These are phyloP conservation scores for Drosophila seclusa DNA, from an alignment of 2,888 invertebrate species.

Conservation along the genomic window DNA sequence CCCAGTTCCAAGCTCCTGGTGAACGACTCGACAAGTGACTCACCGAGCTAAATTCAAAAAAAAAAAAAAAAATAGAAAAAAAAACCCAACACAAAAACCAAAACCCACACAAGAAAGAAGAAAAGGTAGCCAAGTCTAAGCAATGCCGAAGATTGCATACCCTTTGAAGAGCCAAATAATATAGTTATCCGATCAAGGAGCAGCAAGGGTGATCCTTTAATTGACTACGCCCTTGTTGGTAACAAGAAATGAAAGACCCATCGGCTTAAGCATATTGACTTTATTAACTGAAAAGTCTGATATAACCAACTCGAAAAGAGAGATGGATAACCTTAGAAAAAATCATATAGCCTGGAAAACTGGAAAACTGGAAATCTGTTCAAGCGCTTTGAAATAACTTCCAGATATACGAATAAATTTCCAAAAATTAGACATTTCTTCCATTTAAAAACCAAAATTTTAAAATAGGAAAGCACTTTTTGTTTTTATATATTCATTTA, in stretches of 20 bases:
- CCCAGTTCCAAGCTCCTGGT: conserved; percentile 59
- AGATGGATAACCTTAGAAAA: no score
- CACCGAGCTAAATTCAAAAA: conserved; percentile 22
- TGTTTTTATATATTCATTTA: no score
- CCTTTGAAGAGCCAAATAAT: not conserved
- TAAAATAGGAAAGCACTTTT: no score
- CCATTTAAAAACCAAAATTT: no score
- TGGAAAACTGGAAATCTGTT: no score
- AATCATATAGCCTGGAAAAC: no score
- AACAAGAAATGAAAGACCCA: no score
- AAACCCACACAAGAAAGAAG: not conserved
- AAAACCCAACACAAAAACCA: conserved; percentile 14
- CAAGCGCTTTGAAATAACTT: no score
- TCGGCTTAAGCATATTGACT: not conserved
- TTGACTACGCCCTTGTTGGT: not conserved
- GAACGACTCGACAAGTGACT: conserved; percentile 76
- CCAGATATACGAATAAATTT: no score
- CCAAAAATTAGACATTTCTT: no score
- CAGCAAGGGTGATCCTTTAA: not conserved
- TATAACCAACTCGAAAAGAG: not conserved
- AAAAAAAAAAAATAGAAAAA: conserved; percentile 8
- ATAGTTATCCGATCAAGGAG: not conserved
- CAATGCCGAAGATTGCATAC: not conserved
- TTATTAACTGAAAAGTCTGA: not conserved
- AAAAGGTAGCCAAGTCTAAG: not conserved